Conservation (phyloP, 2,888 invertebrate genomes). For the Gymnoscelis rufifasciata region DNA sequence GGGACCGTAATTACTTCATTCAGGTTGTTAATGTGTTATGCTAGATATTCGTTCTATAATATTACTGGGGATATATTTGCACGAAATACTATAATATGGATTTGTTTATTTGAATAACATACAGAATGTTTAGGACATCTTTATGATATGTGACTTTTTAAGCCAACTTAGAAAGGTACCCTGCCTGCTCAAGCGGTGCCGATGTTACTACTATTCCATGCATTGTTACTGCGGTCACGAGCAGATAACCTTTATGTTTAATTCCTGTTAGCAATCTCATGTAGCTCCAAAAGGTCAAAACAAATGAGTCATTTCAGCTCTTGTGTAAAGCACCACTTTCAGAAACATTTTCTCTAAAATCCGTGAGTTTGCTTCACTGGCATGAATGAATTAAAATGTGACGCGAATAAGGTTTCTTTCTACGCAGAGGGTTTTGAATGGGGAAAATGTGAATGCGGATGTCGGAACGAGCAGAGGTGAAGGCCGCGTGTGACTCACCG, state of each 20-base stretch:
- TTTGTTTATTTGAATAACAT: too few species aligned
- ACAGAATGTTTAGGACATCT: too few species aligned
- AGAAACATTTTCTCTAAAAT: slow-evolving; percentile 33
- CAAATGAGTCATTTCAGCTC: slow-evolving; percentile 26
- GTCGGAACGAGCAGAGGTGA: slow-evolving; percentile 58
- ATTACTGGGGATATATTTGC: too few species aligned
- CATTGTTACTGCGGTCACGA: slow-evolving; percentile 25
- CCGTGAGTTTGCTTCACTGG: slow-evolving; percentile 39
- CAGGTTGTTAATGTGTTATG: slow-evolving; percentile 1
- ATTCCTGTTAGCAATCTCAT: slow-evolving; percentile 23
- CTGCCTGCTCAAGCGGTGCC: slow-evolving; percentile 25
- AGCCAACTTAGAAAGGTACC: slow-evolving; percentile 28
- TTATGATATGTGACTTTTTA: slow-evolving; percentile 19
- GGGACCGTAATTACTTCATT: slow-evolving; percentile 25
- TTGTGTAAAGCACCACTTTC: slow-evolving; percentile 18
- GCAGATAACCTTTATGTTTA: slow-evolving; percentile 28
- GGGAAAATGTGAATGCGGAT: slow-evolving; percentile 62
- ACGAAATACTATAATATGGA: too few species aligned
- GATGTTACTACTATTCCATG: slow-evolving; percentile 23
- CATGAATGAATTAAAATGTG: slow-evolving; percentile 53
- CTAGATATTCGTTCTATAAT: too few species aligned
- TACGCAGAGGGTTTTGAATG: slow-evolving; percentile 36
- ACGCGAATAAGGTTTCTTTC: slow-evolving; percentile 39
- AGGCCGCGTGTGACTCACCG: slow-evolving; percentile 68
- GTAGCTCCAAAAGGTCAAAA: slow-evolving; percentile 28